phyloP scores from a whole-genome alignment of 2,797 vertebrate species.

The Loriculus beryllinus region DNA sequence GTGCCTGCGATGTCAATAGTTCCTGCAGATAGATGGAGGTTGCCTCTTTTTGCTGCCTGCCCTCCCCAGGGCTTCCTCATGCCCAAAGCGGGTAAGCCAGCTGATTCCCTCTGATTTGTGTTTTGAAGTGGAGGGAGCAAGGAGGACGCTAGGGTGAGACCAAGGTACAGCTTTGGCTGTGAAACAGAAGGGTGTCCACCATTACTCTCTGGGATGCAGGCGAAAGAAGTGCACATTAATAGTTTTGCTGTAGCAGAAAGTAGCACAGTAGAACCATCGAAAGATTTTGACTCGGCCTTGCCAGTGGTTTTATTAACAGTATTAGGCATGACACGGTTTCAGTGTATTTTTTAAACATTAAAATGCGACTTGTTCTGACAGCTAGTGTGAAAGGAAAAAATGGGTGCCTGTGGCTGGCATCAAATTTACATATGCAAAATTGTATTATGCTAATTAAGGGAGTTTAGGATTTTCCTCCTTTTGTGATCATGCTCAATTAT shows the following conservation, averaged over 20 bases:
- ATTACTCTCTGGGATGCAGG: neutral
- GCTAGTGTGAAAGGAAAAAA: neutral
- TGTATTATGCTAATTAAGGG: neutral
- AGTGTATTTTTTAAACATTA: neutral
- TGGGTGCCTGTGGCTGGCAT: neutral
- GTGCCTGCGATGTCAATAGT: neutral
- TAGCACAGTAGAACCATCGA: neutral
- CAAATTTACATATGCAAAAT: neutral
- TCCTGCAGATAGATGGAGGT: neutral
- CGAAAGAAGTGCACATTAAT: neutral
- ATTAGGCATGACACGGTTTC: neutral
- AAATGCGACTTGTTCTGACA: neutral
- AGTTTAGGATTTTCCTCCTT: neutral
- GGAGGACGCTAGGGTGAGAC: neutral
- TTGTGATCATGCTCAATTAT: neutral
- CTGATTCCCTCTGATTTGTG: neutral
- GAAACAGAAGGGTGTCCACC: neutral
- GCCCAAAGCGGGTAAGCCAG: neutral
- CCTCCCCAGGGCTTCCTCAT: neutral
- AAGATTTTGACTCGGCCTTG: neutral
- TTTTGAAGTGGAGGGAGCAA: neutral
- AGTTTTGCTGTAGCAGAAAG: neutral
- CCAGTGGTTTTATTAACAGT: neutral
- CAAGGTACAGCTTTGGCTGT: neutral
- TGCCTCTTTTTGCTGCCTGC: neutral